Evolutionary conservation across 2,797 vertebrate genomes (phyloP), one percentile per base, ranked within the genome.

Genomic region (Arctocebus calabarensis): DNA sequence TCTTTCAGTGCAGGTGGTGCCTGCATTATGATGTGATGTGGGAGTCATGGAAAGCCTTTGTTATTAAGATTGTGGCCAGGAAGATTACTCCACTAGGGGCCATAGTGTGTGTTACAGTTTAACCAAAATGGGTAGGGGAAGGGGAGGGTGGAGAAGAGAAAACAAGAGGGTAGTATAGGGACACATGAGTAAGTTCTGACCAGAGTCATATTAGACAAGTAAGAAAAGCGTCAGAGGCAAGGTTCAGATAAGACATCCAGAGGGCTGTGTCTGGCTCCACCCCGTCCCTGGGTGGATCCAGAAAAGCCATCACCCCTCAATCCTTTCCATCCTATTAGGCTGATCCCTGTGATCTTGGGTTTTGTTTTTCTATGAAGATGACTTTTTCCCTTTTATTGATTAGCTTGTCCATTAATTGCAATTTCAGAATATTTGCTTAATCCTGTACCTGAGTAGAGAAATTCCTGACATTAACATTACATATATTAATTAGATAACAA

Each of bases 11-110:
- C n/a, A n/a, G n/a, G 20, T 95, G 68, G 84, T 84, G 40, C 74
- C 83, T 95, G 85, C 77, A 75, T 94, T 97, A 92, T 96, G 96
- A 84, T 16, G 52, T 89, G 84, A 89, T 92, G 59, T 77, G 95
- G 84, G 95, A 94, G 88, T 88, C 87, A 83, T 57, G 64, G 62
- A 73, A 70, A 97, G 77, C 52, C 82, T 0, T 0, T 94, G 27
- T 94, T 71, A 84, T 85, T 96, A 94, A 94, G 66, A 88, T 97
- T 66, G 82, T 87, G 34, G 61, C 37, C 85, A 92, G 92, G 78
- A 92, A 62, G 90, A 83, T 94, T 90, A 84, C 61, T 96, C 59
- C n/a, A 92, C 34, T 81, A 37, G 66, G 68, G 57, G 66, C 37
- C 86, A 34, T 37, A 52, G 19, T 82, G 10, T 94, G 29, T 86